phyloP scores from a whole-genome alignment of 2,888 invertebrate genomes.

The Orthonevra nobilis region DNA sequence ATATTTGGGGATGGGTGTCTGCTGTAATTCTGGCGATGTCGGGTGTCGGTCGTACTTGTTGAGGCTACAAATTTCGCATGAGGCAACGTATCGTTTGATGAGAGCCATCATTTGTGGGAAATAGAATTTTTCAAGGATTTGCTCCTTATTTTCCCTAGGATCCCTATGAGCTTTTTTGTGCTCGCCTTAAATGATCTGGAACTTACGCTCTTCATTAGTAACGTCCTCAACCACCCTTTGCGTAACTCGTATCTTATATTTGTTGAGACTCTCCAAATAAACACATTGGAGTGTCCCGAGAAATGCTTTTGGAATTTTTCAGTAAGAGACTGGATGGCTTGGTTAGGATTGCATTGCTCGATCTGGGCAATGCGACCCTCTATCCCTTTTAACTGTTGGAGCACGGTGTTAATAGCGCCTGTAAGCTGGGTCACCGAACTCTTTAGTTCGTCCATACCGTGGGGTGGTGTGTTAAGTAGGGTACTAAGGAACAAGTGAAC shows the following conservation, averaged over 20 bases:
- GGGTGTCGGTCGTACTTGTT: background rate
- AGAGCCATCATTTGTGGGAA: background rate
- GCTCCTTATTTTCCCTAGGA: background rate
- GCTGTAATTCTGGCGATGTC: no score
- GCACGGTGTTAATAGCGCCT: no score
- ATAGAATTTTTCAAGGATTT: background rate
- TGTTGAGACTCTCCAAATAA: background rate
- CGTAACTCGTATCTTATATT: background rate
- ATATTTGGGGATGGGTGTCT: no score
- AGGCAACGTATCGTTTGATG: background rate
- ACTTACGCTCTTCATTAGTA: background rate
- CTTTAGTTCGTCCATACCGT: no score
- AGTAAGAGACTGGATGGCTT: background rate
- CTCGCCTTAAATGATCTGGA: background rate
- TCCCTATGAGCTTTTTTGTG: background rate
- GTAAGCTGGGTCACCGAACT: no score
- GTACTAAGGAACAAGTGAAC: no score
- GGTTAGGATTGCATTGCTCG: background rate
- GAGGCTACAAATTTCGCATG: background rate
- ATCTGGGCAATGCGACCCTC: no score
- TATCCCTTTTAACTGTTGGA: no score
- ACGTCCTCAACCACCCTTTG: background rate
- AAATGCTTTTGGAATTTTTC: slow-evolving; percentile 5
- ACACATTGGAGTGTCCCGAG: background rate
- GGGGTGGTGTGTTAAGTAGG: no score